Percentiles rank a stretch among this genome's conserved stretches.
phyloP scores from a whole-genome alignment of 2,888 invertebrate species.

The Lasioglossum villosulum region DNA sequence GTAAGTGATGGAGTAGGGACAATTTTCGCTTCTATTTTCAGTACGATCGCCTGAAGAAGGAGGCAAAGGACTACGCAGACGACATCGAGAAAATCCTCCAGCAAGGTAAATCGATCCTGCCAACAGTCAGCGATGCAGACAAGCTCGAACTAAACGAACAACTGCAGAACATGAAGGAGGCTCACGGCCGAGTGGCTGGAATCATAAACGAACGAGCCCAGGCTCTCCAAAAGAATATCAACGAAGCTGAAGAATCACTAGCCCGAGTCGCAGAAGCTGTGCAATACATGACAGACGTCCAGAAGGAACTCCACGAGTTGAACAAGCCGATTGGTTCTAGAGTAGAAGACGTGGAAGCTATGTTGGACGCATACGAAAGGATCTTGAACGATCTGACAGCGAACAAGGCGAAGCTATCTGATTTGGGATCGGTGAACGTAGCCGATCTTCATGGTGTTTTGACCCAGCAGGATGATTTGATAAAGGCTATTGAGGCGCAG shows the following conservation, averaged over 20 bases:
- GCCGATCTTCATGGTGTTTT: conserved; percentile 92
- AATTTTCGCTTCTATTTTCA: conserved; percentile 64
- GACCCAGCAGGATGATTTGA: conserved; percentile 93
- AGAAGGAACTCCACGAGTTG: conserved; percentile 92
- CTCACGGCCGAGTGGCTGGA: conserved; percentile 90
- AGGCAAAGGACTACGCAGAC: conserved; percentile 89
- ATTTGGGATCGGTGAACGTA: conserved; percentile 91
- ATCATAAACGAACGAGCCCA: conserved; percentile 91
- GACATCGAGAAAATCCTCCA: conserved; percentile 91
- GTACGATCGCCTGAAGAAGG: conserved; percentile 91
- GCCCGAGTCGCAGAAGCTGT: conserved; percentile 92
- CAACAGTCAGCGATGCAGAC: conserved; percentile 93
- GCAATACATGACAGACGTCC: conserved; percentile 92
- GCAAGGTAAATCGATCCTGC: conserved; percentile 92
- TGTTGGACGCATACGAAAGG: conserved; percentile 91
- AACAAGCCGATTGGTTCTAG: conserved; percentile 94
- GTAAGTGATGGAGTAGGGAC: too few species aligned
- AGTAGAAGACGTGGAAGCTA: conserved; percentile 95
- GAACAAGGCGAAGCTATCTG: conserved; percentile 91
- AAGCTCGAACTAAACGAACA: conserved; percentile 93
- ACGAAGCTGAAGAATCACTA: conserved; percentile 92
- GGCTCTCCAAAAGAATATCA: conserved; percentile 91
- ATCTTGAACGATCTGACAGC: conserved; percentile 91
- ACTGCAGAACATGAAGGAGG: conserved; percentile 91
- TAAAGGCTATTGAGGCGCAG: conserved; percentile 94